phyloP scores from a whole-genome alignment of 2,797 vertebrate species.

The Pachyuromys duprasi region DNA sequence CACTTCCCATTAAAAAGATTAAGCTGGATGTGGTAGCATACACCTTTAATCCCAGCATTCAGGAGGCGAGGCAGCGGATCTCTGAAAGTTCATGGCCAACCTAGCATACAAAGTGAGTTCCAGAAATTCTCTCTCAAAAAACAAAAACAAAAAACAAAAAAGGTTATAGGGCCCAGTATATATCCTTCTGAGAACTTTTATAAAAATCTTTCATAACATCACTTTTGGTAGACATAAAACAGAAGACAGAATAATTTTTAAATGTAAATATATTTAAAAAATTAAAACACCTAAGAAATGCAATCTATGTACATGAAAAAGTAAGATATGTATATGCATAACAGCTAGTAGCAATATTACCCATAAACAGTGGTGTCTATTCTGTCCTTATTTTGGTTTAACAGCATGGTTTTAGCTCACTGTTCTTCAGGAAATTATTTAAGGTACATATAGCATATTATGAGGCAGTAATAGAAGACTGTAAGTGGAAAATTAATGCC shows the following conservation, averaged over 20 bases:
- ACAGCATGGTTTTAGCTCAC: slow-evolving; percentile 78
- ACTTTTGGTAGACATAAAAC: slow-evolving; percentile 77
- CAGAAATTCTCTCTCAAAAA: too few species aligned
- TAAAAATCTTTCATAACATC: slow-evolving; percentile 70
- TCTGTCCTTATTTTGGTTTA: slow-evolving; percentile 75
- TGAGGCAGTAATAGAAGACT: slow-evolving; percentile 72
- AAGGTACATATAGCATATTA: slow-evolving; percentile 66
- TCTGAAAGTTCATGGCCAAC: too few species aligned
- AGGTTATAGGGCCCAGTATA: neutral
- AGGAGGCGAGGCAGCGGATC: too few species aligned
- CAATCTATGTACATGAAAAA: slow-evolving; percentile 85
- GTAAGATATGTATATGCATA: slow-evolving; percentile 81
- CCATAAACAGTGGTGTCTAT: slow-evolving; percentile 82
- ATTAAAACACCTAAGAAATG: slow-evolving; percentile 87
- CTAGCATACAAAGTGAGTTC: too few species aligned
- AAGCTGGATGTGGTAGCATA: neutral
- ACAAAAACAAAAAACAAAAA: neutral
- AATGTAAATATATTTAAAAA: slow-evolving; percentile 83
- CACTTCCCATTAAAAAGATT: slow-evolving; percentile 44
- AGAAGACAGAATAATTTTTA: slow-evolving; percentile 80
- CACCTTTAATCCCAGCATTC: too few species aligned
- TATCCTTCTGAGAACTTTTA: slow-evolving; percentile 40
- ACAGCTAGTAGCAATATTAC: slow-evolving; percentile 82
- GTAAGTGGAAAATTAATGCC: slow-evolving; percentile 76
- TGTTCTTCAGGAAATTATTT: slow-evolving; percentile 73